A percentile compares a stretch with the other conserved stretches of the same genome.
Conservation (phyloP, 2,797 vertebrate genomes). For the Gouania willdenowi region DNA sequence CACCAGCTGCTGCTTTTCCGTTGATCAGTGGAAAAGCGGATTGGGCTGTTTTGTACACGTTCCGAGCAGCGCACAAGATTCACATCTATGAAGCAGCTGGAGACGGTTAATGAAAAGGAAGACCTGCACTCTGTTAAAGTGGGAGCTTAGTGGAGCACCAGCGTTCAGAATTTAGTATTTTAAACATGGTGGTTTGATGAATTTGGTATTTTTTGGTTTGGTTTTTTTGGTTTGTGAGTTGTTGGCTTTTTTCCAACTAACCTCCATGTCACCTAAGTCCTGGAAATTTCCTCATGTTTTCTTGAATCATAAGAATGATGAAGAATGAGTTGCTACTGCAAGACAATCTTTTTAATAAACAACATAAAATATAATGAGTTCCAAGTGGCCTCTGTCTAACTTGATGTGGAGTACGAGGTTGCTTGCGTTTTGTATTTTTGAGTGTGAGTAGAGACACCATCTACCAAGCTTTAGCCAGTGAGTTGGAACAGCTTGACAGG, state of each 20-base stretch:
- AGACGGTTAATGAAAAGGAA: background rate
- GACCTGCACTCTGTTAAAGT: background rate
- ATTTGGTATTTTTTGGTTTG: too few relatives aligned
- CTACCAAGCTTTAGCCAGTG: conserved; percentile 37
- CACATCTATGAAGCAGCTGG: background rate
- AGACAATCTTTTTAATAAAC: too few relatives aligned
- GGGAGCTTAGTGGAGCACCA: background rate
- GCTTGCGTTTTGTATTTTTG: conserved; percentile 30
- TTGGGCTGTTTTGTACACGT: conserved; percentile 13
- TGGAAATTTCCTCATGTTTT: too few relatives aligned
- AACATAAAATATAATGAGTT: too few relatives aligned
- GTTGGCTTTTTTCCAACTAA: too few relatives aligned
- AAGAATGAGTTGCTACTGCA: too few relatives aligned
- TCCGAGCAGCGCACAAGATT: conserved; percentile 11
- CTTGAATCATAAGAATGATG: too few relatives aligned
- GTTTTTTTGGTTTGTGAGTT: too few relatives aligned
- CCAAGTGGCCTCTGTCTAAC: conserved; percentile 10
- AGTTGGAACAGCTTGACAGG: conserved; percentile 53
- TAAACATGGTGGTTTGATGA: too few relatives aligned
- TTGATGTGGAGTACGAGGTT: conserved; percentile 22
- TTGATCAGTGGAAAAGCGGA: conserved; percentile 3
- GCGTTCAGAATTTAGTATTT: conserved; percentile 5
- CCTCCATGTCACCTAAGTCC: too few relatives aligned
- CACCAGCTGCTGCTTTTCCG: conserved; percentile 6
- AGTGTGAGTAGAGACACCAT: conserved; percentile 24